Base-by-base conservation (phyloP, 1,140 invertebrate genomes). In the Aphis craccivora region DNA sequence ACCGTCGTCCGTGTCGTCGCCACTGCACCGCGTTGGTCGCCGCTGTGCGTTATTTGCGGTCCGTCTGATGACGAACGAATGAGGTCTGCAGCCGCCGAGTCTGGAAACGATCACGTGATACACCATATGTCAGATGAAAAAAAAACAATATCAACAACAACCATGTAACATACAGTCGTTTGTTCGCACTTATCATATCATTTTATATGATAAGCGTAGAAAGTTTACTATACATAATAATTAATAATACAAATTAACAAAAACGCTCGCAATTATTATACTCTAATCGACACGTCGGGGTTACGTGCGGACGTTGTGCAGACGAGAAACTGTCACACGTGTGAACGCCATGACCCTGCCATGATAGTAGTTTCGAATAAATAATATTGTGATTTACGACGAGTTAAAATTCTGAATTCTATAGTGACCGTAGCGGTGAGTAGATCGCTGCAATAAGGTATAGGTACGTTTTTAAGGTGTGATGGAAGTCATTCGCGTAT, bases 1-100 rank as follows among this genome's bases (percentile, higher is more conserved):
- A n/a, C 90, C 92, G 48, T 94, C 91, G 55, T 88, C 81, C 22
- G 45, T 67, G 55, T 90, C 86, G 90, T 60, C 51, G 60, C 45
- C 40, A 20, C 37, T 45, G 40, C 67, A 37, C 37, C 87, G 51
- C 87, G 93, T 83, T 45, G 35, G 55, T 48, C 55, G 53, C n/a
- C 45, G 93, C 43, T 25, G 35, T 9, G 87, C 45, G 93, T 37
- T 86, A 43, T 93, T 86, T 30, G 43, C n/a, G 45, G 91, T 86
- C 91, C 43, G 35, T 6, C 40, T 87, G 45, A 40, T 48, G 11
- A 53, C 91, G 48, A 67, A 43, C 53, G 89, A 67, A 83, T 25
- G 81, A 11, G 43, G 92, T 93, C 92, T 43, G 48, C 35, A 30
- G 53, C 51, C 83, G 81, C 60, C 40, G 40, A 53, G 86, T 51